These are phyloP conservation scores for Amblyjoppa proteus DNA, from an alignment of 2,888 invertebrate species.

Conservation along the genomic window DNA sequence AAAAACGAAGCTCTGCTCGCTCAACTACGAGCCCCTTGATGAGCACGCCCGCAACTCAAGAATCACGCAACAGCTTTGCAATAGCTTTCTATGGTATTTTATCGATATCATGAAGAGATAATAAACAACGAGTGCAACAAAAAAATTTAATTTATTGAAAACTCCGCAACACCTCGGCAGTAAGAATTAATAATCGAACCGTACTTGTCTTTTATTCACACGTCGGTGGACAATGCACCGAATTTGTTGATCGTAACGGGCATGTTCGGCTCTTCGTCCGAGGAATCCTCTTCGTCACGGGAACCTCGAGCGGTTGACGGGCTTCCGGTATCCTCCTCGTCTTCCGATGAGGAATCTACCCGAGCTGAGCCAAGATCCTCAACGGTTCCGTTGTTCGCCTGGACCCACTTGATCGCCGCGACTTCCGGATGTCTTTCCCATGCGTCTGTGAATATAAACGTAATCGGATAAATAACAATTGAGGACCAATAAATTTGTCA, in stretches of 20 bases:
- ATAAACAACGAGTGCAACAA: conserved; percentile 2
- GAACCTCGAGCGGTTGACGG: conserved; percentile 37
- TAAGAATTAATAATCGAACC: background rate
- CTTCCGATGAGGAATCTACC: conserved; percentile 76
- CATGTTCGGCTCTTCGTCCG: conserved; percentile 72
- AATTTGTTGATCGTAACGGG: conserved; percentile 85
- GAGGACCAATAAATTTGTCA: background rate
- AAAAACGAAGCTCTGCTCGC: conserved; percentile 88
- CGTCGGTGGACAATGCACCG: conserved; percentile 82
- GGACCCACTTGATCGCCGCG: conserved; percentile 89
- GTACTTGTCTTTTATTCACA: conserved; percentile 7
- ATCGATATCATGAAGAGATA: conserved; percentile 18
- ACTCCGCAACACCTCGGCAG: background rate
- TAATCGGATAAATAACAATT: background rate
- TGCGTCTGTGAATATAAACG: conserved; percentile 84
- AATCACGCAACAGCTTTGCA: conserved; percentile 24
- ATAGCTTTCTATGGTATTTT: conserved; percentile 34
- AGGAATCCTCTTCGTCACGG: conserved; percentile 59
- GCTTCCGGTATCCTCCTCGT: conserved; percentile 76
- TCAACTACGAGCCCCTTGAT: conserved; percentile 80
- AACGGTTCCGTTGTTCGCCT: conserved; percentile 86
- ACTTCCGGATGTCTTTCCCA: conserved; percentile 88
- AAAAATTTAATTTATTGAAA: background rate
- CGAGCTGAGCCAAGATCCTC: conserved; percentile 69
- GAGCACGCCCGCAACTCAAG: background rate